A percentile compares a stretch with the other conserved stretches of the same genome.
phyloP scores from a whole-genome alignment of 2,888 invertebrate genomes.

The Coleophora deauratella region DNA sequence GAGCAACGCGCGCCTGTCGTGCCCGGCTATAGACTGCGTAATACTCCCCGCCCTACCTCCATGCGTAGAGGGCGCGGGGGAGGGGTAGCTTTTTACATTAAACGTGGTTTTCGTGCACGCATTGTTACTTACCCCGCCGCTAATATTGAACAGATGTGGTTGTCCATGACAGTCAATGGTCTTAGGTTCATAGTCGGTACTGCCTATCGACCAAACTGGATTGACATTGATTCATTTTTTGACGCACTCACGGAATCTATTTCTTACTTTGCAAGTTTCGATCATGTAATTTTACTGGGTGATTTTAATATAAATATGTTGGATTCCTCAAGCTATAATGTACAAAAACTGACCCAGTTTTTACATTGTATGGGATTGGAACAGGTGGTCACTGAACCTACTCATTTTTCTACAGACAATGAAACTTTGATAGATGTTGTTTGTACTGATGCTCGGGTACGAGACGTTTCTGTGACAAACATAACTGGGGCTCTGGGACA shows the following conservation, averaged over 20 bases:
- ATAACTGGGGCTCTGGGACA: slow-evolving; percentile 7
- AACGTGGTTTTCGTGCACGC: too few relatives aligned
- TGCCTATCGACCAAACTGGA: too few relatives aligned
- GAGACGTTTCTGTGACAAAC: slow-evolving; percentile 4
- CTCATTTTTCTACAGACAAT: slow-evolving; percentile 9
- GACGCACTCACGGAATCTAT: too few relatives aligned
- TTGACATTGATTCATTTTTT: too few relatives aligned
- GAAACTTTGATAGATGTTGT: slow-evolving; percentile 12
- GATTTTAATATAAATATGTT: slow-evolving; percentile 5
- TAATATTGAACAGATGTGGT: slow-evolving; percentile 17
- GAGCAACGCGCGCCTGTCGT: too few relatives aligned
- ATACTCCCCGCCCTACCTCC: too few relatives aligned
- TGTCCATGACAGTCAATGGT: slow-evolving; percentile 3
- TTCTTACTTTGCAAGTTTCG: too few relatives aligned
- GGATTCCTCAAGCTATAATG: slow-evolving; percentile 11
- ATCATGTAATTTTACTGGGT: too few relatives aligned
- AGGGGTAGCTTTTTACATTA: too few relatives aligned
- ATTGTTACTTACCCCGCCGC: not conserved
- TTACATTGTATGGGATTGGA: slow-evolving; percentile 5
- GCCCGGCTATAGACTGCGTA: too few relatives aligned
- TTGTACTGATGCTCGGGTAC: slow-evolving; percentile 8
- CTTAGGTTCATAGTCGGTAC: not conserved
- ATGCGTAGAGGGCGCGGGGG: too few relatives aligned
- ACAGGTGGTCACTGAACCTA: slow-evolving; percentile 11
- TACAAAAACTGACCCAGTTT: slow-evolving; percentile 5